These are phyloP conservation scores for Platysternon megacephalum DNA, from an alignment of 2,113 vertebrate species.

Conservation along the genomic window DNA sequence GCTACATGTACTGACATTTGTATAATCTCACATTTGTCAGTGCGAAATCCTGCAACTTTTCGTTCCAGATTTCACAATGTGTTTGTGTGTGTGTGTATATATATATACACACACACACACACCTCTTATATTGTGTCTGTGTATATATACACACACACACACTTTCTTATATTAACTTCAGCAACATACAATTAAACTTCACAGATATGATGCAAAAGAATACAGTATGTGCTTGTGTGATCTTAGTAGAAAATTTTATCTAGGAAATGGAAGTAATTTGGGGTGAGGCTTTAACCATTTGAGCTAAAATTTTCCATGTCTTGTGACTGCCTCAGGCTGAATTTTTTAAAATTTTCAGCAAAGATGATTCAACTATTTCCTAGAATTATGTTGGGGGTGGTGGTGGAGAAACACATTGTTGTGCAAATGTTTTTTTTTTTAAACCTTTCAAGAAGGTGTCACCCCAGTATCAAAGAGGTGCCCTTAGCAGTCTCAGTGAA, in stretches of 20 bases:
- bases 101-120: neutral
- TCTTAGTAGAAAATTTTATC: neutral
- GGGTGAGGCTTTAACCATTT: neutral
- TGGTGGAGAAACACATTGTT: neutral
- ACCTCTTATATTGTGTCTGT: neutral
- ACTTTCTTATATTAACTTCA: neutral
- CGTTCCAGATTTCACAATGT: constrained; percentile 23
- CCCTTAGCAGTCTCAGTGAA: neutral
- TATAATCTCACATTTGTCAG: constrained; percentile 66
- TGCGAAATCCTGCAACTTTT: constrained; percentile 60
- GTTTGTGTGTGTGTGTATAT: neutral
- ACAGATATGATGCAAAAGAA: neutral
- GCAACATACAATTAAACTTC: neutral
- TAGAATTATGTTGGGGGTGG: neutral
- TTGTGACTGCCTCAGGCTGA: neutral
- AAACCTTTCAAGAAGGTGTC: neutral
- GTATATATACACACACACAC: neutral
- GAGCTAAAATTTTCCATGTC: neutral
- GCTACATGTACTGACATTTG: constrained; percentile 71
- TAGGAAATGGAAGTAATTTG: neutral
- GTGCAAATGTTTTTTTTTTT: neutral
- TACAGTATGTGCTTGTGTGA: rapidly evolving
- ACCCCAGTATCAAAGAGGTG: neutral
- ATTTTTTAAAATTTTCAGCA: neutral
- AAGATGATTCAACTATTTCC: neutral